Conservation (phyloP, 2,113 vertebrate genomes). For the Greenwoodochromis staneri region DNA sequence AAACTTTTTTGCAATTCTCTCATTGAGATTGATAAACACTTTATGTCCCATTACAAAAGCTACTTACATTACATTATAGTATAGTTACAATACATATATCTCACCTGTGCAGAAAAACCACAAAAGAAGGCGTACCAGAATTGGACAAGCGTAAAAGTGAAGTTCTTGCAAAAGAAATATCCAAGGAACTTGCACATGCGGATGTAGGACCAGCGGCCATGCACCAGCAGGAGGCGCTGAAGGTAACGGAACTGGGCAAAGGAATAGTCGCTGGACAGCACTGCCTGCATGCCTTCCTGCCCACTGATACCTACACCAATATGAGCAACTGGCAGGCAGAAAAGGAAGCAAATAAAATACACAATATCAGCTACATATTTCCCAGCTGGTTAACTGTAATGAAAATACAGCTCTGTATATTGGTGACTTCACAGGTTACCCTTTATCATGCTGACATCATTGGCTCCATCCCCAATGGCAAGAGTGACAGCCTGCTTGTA, state of each 20-base stretch:
- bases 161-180: not conserved
- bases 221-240: not conserved
- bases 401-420: not conserved
- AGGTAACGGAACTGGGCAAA: not conserved
- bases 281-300: slow-evolving; percentile 92
- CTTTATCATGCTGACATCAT: slow-evolving; percentile 97
- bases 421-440: slow-evolving; percentile 51
- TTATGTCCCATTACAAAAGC: not conserved
- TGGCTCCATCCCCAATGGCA: slow-evolving; percentile 92
- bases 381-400: fast-evolving
- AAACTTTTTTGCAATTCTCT: not conserved
- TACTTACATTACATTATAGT: not conserved
- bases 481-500: slow-evolving; percentile 87
- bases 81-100: not conserved
- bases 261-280: slow-evolving; percentile 83
- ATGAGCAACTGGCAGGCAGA: slow-evolving; percentile 77
- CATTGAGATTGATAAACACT: not conserved
- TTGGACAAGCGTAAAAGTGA: not conserved
- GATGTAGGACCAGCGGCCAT: not conserved
- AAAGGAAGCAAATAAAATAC: not conserved
- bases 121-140: not conserved
- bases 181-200: not conserved
- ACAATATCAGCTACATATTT: not conserved
- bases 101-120: not conserved
- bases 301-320: slow-evolving; percentile 92